A percentile compares a stretch with the other conserved stretches of the same genome.
Evolutionary conservation across 1,140 invertebrate species (phyloP).

Genomic region (Papilio polytes): DNA sequence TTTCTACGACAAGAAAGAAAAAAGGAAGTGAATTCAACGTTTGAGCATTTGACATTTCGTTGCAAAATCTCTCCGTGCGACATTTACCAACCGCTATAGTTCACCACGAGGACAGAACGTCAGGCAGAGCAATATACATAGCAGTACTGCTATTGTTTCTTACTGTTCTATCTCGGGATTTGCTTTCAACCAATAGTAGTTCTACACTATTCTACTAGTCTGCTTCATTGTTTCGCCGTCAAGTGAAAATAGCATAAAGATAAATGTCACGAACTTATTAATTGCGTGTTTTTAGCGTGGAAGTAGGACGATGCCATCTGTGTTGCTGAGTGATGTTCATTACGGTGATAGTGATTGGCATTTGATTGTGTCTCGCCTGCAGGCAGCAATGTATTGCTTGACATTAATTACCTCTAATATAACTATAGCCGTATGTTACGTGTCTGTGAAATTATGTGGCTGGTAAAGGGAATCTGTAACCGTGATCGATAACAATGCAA

Average conservation of each 20-base stretch:
- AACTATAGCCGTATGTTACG: neutral
- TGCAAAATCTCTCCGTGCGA: neutral
- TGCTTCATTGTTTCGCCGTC: neutral
- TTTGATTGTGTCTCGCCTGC: neutral
- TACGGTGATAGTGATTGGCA: neutral
- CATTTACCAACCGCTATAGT: neutral
- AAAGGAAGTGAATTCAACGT: neutral
- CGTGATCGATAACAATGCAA: neutral
- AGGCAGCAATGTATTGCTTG: neutral
- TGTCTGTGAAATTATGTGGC: neutral
- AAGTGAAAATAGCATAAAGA: neutral
- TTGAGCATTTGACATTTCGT: conserved; percentile 1
- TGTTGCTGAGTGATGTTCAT: neutral
- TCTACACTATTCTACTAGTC: neutral
- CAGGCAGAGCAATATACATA: too few relatives aligned
- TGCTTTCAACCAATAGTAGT: neutral
- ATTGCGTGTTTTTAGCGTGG: neutral
- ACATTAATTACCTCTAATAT: neutral
- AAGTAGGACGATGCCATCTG: conserved; percentile 11
- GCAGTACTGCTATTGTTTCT: too few relatives aligned
- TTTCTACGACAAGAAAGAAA: neutral
- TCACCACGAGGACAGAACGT: neutral
- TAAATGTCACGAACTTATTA: conserved; percentile 17
- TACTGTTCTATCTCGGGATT: neutral
- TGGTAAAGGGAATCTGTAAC: neutral